phyloP scores from a whole-genome alignment of 2,888 invertebrate species.

The Sarcophaga carnaria region DNA sequence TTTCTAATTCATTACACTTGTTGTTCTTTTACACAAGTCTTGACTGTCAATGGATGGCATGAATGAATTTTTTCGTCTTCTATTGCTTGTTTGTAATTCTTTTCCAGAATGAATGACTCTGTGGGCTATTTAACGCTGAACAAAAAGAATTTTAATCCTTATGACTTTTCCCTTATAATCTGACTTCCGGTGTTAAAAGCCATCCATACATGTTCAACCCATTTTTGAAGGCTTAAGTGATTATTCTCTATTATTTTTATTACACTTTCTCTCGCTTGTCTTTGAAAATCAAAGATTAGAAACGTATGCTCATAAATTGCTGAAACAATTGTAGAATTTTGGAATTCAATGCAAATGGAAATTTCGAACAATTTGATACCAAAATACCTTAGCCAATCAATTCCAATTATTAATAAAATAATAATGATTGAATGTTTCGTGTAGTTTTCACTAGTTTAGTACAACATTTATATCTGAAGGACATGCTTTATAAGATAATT shows the following conservation, averaged over 20 bases:
- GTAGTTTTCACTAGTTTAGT: too few relatives aligned
- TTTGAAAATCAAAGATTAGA: background rate
- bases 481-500: too few relatives aligned
- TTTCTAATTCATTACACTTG: background rate
- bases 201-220: conserved; percentile 53
- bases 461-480: too few relatives aligned
- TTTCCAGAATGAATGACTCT: background rate
- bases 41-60: conserved; percentile 29
- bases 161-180: conserved; percentile 73
- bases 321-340: background rate
- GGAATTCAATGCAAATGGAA: too few relatives aligned
- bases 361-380: too few relatives aligned
- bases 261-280: conserved; percentile 8
- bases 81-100: conserved; percentile 30
- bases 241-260: conserved; percentile 39
- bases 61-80: conserved; percentile 55
- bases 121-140: background rate
- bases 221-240: conserved; percentile 51
- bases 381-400: too few relatives aligned
- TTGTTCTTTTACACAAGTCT: background rate
- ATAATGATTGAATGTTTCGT: too few relatives aligned
- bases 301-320: background rate
- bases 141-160: conserved; percentile 72
- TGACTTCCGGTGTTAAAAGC: conserved; percentile 72
- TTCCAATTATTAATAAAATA: too few relatives aligned